Conservation (phyloP, 2,888 invertebrate genomes). For the Lacanobia oleracea region DNA sequence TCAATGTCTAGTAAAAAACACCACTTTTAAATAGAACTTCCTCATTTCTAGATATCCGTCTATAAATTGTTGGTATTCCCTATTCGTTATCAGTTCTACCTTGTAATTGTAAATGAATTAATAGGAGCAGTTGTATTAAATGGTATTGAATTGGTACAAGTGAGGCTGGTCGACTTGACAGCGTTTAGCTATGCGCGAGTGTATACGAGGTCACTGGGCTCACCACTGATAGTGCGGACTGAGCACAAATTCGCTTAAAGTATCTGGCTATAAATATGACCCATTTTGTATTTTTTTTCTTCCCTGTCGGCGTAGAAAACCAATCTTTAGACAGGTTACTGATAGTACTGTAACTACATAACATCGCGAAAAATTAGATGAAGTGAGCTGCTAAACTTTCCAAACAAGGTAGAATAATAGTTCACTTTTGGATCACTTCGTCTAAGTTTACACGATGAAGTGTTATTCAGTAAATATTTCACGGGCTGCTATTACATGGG, state of each 20-base stretch:
- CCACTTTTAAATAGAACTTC: neutral
- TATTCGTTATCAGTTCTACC: neutral
- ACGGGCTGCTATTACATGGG: too few relatives aligned
- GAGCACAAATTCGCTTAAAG: neutral
- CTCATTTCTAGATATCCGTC: neutral
- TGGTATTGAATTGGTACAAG: constrained; percentile 65
- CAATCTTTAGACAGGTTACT: too few relatives aligned
- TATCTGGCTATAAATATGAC: neutral
- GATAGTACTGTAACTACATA: too few relatives aligned
- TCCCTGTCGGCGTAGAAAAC: too few relatives aligned
- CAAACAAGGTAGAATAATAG: too few relatives aligned
- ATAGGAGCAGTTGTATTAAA: constrained; percentile 52
- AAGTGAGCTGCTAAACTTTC: too few relatives aligned
- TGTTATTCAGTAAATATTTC: too few relatives aligned
- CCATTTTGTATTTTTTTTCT: too few relatives aligned
- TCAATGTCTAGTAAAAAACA: neutral
- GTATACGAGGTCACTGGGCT: constrained; percentile 68
- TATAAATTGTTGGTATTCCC: neutral
- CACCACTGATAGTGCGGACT: constrained; percentile 46
- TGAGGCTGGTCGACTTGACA: constrained; percentile 64
- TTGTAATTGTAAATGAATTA: constrained; percentile 15
- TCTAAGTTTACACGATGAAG: too few relatives aligned
- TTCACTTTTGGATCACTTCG: too few relatives aligned
- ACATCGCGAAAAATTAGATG: too few relatives aligned
- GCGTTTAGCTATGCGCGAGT: constrained; percentile 66